Conservation (phyloP, 2,113 vertebrate species). For the Sinocyclocheilus rhinocerous region DNA sequence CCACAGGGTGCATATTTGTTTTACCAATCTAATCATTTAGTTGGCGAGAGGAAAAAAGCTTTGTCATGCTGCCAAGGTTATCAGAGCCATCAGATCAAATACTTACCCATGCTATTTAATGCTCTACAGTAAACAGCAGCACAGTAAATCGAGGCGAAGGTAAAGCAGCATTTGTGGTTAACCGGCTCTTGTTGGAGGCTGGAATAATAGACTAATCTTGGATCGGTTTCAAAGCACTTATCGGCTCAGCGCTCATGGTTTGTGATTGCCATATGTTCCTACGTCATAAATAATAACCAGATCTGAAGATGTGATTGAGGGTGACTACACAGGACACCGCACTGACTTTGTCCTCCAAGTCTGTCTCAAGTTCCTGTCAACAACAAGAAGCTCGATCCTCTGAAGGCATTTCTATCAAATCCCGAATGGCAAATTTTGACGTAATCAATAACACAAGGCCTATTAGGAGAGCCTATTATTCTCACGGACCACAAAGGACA, state of each 20-base stretch:
- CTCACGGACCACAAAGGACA: not conserved
- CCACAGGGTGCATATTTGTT: not conserved
- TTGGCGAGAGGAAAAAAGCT: conserved; percentile 29
- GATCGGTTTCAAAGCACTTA: conserved; percentile 16
- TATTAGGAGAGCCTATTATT: not conserved
- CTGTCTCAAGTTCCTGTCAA: conserved; percentile 11
- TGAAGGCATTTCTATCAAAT: not conserved
- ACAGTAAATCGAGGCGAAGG: not conserved
- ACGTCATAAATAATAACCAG: conserved; percentile 31
- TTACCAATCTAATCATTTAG: conserved; percentile 37
- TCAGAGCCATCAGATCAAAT: conserved; percentile 42
- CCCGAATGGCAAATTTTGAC: not conserved
- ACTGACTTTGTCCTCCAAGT: not conserved
- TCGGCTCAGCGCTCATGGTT: not conserved
- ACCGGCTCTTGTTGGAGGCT: not conserved
- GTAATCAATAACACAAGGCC: not conserved
- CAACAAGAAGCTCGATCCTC: not conserved
- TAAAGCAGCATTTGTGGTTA: not conserved
- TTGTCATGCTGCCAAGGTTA: conserved; percentile 29
- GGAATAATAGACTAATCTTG: conserved; percentile 29
- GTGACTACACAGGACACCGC: not conserved
- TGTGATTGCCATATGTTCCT: conserved; percentile 26
- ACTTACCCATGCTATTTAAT: conserved; percentile 18
- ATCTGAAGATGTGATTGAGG: conserved; percentile 14
- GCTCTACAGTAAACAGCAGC: not conserved